Evolutionary conservation across 2,888 invertebrate genomes (phyloP), one percentile per base, ranked within the genome.

Genomic region (Lottia scabra): DNA sequence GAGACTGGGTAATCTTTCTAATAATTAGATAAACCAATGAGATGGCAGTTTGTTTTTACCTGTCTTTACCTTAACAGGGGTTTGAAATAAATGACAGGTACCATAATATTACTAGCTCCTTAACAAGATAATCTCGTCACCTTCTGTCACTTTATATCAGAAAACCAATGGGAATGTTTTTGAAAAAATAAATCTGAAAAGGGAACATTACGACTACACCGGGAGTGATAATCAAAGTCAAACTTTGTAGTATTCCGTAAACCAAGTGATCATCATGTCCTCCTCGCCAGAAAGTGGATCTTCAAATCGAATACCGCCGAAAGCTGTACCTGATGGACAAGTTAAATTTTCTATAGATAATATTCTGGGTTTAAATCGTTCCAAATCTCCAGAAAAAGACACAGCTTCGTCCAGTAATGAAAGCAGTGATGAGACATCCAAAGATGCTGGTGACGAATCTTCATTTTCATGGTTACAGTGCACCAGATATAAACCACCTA

Each of bases 401-500:
- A 48, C 56, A 10, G 23, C 19, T 56, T 56, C 56, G 13, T 56
- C 56, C 19, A 19, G 38, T 65, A n/a, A 65, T 30, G 30, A 38
- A 8, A 30, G 43, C 30, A 27, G 15, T 16, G 48, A 63, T 16
- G 68, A 68, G 38, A 63, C 70, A 26, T 19, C 19, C 56, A 56
- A 73, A 26, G 75, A 72, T 12, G 67, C 48, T 0, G 73, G 73
- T 5, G 75, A 75, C 16, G 27, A 62, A 4, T 46, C 76, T 30
- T 76, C 78, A 45, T 85, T 80, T 70, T 83, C 85, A 8, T 88
- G 88, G 88, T 74, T 88, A 38, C 86, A 87, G 56, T 88, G 88
- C 70, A 88, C 88, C 2, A 72, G 88, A 68, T 88, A 88, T 77
- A 86, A 86, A 71, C 88, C 88, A 19, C 88, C 88, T 23, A 88